Percentiles rank a stretch among this genome's conserved stretches.
Evolutionary conservation across 1,140 invertebrate species (phyloP).

Genomic region (Apocrypta bakeri): DNA sequence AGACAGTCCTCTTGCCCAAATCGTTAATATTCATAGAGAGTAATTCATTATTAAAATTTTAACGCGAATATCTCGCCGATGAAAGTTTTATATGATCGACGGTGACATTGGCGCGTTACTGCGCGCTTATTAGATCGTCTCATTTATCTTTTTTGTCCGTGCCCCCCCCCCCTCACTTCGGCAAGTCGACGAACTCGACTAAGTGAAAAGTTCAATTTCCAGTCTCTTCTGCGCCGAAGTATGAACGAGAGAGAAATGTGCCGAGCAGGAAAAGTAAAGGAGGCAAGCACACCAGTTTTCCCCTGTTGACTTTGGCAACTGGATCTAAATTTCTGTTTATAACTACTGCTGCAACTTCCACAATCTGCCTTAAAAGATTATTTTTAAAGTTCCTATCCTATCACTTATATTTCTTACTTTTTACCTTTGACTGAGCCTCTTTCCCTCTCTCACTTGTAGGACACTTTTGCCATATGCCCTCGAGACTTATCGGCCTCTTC

Average conservation of each 20-base stretch:
- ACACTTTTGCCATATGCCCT: not conserved
- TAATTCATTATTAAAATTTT: too few species aligned
- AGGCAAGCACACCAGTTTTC: slow-evolving; percentile 41
- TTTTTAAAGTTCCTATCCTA: slow-evolving; percentile 52
- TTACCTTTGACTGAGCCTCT: not conserved
- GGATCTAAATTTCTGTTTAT: slow-evolving; percentile 71
- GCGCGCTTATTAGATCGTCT: slow-evolving; percentile 66
- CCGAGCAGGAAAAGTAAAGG: not conserved
- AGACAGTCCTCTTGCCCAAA: too few species aligned
- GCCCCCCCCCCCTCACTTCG: not conserved
- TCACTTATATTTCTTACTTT: slow-evolving; percentile 10
- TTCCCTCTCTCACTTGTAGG: not conserved
- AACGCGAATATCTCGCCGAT: too few species aligned
- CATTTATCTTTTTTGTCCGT: slow-evolving; percentile 58
- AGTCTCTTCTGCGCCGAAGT: slow-evolving; percentile 1
- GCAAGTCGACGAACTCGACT: slow-evolving; percentile 53
- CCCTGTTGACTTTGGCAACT: slow-evolving; percentile 67
- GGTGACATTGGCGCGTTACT: slow-evolving; percentile 56
- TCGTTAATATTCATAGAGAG: too few species aligned
- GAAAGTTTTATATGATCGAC: too few species aligned
- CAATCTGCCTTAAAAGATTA: slow-evolving; percentile 65
- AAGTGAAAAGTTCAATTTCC: slow-evolving; percentile 62
- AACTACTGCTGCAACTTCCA: slow-evolving; percentile 66
- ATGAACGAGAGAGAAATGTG: not conserved
- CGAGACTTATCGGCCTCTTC: not conserved